phyloP scores from a whole-genome alignment of 2,888 invertebrate species.

The Trichogramma dendrolimi region DNA sequence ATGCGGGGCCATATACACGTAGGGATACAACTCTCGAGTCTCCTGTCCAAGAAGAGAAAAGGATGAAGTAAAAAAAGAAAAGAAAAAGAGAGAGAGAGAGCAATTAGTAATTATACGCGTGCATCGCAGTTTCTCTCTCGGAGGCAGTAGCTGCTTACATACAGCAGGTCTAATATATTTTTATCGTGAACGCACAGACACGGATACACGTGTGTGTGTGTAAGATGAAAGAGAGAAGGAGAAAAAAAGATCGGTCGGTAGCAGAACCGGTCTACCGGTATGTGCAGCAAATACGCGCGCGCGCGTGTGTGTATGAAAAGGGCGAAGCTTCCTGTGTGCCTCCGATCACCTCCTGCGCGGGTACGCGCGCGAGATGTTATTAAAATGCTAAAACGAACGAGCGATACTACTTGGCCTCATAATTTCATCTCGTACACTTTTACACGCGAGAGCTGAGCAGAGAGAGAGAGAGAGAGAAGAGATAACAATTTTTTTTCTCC shows the following conservation, averaged over 20 bases:
- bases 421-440: neutral
- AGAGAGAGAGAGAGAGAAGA: neutral
- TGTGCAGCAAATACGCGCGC: neutral
- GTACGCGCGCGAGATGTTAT: slow-evolving; percentile 32
- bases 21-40: too few relatives aligned
- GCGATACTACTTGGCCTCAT: slow-evolving; percentile 24
- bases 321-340: slow-evolving; percentile 26
- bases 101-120: neutral
- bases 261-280: too few relatives aligned
- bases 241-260: neutral
- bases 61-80: too few relatives aligned
- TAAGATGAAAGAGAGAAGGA: slow-evolving; percentile 6
- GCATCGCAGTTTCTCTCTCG: too few relatives aligned
- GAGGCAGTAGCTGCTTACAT: too few relatives aligned
- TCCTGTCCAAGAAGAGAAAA: too few relatives aligned
- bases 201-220: neutral
- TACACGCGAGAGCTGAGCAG: neutral
- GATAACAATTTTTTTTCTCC: neutral
- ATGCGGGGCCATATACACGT: neutral
- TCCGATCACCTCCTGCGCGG: slow-evolving; percentile 21
- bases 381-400: slow-evolving; percentile 43
- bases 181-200: too few relatives aligned
- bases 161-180: too few relatives aligned
- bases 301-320: slow-evolving; percentile 1
- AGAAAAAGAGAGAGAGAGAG: neutral